Conservation (phyloP, 2,797 vertebrate genomes). For the Bradypodion ventrale region DNA sequence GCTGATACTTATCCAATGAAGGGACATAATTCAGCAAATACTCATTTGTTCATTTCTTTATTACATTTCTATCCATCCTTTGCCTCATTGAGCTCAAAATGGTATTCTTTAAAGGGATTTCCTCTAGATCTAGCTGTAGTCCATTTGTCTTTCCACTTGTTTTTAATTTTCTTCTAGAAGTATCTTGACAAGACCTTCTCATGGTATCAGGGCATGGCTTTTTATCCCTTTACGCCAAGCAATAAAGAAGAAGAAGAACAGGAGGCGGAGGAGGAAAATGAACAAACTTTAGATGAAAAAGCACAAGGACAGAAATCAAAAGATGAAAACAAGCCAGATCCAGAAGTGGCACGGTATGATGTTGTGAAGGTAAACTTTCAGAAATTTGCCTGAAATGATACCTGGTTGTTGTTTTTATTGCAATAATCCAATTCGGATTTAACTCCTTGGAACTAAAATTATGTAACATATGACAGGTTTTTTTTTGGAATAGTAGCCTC, state of each 20-base stretch:
- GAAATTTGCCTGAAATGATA: constrained; percentile 1
- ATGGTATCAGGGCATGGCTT: constrained; percentile 87
- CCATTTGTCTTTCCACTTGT: background rate
- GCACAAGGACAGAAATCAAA: constrained; percentile 74
- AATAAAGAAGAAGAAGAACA: constrained; percentile 81
- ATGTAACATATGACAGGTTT: no score
- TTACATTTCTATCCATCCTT: background rate
- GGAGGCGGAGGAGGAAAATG: constrained; percentile 82
- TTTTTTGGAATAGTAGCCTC: no score
- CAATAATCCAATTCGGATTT: no score
- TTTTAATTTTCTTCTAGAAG: constrained; percentile 75
- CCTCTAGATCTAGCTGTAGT: background rate
- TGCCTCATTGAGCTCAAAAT: background rate
- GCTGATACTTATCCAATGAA: background rate
- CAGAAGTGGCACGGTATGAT: constrained; percentile 87
- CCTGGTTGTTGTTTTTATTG: background rate
- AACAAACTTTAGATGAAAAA: constrained; percentile 77
- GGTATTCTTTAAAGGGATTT: background rate
- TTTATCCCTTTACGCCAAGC: constrained; percentile 86
- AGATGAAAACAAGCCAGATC: constrained; percentile 84
- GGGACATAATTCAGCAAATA: background rate
- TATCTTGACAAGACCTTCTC: constrained; percentile 89
- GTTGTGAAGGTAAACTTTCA: constrained; percentile 84
- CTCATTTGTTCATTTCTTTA: background rate
- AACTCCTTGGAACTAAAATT: background rate